These are phyloP conservation scores for Poecilia gillii DNA, from an alignment of 2,797 vertebrate species.

Conservation along the genomic window DNA sequence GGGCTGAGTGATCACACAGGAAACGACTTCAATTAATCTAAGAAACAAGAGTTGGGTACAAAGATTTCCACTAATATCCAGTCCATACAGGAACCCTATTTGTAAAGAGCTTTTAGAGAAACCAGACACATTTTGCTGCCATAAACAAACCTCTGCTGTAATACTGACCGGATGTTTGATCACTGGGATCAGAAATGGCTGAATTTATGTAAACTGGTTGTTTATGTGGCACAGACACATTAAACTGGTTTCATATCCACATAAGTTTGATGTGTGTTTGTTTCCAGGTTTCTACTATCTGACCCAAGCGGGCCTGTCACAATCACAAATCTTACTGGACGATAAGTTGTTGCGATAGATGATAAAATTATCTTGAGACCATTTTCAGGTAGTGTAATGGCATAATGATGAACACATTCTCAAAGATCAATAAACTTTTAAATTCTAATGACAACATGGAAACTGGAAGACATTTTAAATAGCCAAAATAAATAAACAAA, in stretches of 20 bases:
- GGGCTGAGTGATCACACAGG: neutral
- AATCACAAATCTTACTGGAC: no score
- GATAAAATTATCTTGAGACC: no score
- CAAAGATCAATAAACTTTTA: no score
- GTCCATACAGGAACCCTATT: neutral
- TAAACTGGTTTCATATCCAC: neutral
- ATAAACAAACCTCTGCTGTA: neutral
- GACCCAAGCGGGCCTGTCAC: neutral
- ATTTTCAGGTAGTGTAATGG: no score
- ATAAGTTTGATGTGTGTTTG: neutral
- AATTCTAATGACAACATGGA: no score
- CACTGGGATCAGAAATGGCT: neutral
- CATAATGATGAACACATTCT: no score
- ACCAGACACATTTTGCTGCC: neutral
- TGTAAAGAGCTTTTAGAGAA: neutral
- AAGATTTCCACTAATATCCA: neutral
- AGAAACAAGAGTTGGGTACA: neutral
- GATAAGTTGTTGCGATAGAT: no score
- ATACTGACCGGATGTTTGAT: neutral
- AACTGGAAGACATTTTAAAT: no score
- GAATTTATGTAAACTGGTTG: neutral
- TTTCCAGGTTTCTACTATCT: neutral
- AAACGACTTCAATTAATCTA: neutral
- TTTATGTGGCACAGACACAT: neutral
- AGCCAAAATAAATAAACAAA: no score